Base-by-base conservation (phyloP, 2,113 vertebrate species). In the Serilophus lunatus region DNA sequence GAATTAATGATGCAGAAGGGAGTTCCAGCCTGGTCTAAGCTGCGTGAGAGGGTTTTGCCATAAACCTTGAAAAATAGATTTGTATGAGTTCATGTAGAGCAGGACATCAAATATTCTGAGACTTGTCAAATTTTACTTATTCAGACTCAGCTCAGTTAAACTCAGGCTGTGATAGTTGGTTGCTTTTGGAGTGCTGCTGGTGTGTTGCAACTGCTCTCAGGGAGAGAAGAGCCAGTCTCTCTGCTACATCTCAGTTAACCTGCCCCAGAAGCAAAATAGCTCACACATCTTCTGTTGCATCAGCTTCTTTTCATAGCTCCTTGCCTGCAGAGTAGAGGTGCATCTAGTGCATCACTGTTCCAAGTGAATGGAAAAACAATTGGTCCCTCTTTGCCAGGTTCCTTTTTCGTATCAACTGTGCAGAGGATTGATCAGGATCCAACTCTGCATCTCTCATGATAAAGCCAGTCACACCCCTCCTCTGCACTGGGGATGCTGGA, bases 251-350 rank as follows among this genome's bases (percentile, higher is more conserved):
- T 44, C 22, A 2, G 35, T 23, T 75, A 51, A 53, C 15, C 36
- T 69, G 45, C 28, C 26, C 74, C 18, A n/a, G 33, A 12, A 9
- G 5, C 18, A 42, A n/a, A 82, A 60, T 3, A 54, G 12, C 31
- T 66, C 42, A 17, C 22, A 19, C 18, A 11, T 50, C 51, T 86
- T 31, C 70, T 64, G 33, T 61, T 82, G 44, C 79, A 25, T 38
- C 47, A 13, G 2, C 35, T 57, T 56, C 40, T 54, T 57, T 31
- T 13, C 47, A 15, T 0, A 35, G 44, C 50, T 85, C 16, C 70
- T 47, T 61, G 31, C 36, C 13, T 0, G 1, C 5, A 0, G 2
- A 47, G 29, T 7, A 40, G 44, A 44, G 33, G 7, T 33, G 16
- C 0, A 0, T 20, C 68, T 28, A 23, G 19, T 26, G 35, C 51